Conservation (phyloP, 2,113 vertebrate genomes). For the Machaerirhynchus nigripectus region DNA sequence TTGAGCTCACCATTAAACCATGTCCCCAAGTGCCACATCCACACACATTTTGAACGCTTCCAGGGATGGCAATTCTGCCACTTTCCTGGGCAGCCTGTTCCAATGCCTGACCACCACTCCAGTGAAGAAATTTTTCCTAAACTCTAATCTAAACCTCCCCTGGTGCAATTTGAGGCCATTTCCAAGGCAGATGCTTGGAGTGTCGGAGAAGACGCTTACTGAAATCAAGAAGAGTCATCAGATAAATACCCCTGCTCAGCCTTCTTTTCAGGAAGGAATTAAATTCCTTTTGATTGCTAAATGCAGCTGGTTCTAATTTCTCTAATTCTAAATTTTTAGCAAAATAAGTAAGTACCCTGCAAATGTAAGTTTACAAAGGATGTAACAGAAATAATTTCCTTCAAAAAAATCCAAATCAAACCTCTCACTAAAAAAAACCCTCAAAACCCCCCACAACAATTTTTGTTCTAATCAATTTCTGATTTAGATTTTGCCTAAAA, state of each 20-base stretch:
- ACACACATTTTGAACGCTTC: fast-evolving
- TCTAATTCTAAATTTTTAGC: conserved; percentile 13
- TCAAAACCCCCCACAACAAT: background rate
- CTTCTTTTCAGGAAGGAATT: conserved; percentile 26
- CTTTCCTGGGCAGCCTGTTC: background rate
- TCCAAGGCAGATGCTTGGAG: background rate
- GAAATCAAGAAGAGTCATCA: background rate
- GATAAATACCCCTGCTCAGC: conserved; percentile 13
- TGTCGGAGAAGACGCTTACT: background rate
- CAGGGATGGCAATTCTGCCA: background rate
- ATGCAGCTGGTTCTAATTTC: conserved; percentile 35
- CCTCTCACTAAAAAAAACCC: background rate
- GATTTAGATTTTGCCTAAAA: background rate
- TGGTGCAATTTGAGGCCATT: background rate
- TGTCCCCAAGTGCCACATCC: background rate
- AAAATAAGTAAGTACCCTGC: conserved; percentile 11
- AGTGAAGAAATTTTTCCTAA: background rate
- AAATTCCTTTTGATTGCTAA: conserved; percentile 11
- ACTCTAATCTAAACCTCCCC: background rate
- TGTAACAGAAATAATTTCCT: conserved; percentile 35
- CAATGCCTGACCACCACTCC: background rate
- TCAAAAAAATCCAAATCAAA: background rate
- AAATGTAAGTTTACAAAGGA: background rate
- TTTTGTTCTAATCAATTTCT: background rate
- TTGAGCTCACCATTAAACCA: background rate